Percentiles rank a stretch among this genome's conserved stretches.
phyloP scores from a whole-genome alignment of 1,140 invertebrate species.

The Drosophila obscura region DNA sequence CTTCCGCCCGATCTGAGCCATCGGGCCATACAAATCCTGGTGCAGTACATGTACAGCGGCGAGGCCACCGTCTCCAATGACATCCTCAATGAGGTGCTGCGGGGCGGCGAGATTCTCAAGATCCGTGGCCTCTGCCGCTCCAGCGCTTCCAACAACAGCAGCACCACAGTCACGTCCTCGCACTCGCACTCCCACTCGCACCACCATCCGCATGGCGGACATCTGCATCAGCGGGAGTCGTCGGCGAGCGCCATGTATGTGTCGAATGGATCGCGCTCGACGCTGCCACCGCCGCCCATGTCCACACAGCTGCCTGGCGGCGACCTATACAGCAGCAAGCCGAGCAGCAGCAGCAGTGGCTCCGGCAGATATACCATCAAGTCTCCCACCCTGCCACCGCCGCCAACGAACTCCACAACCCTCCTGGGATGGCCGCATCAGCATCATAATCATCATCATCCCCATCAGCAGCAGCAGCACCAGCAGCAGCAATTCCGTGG shows the following conservation, averaged over 20 bases:
- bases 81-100: slow-evolving; percentile 90
- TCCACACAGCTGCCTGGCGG: slow-evolving; percentile 53
- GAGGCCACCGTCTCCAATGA: slow-evolving; percentile 94
- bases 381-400: slow-evolving; percentile 24
- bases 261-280: slow-evolving; percentile 63
- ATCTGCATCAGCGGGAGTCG: slow-evolving; percentile 75
- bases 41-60: slow-evolving; percentile 94
- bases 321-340: slow-evolving; percentile 62
- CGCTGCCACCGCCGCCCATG: slow-evolving; percentile 48
- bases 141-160: slow-evolving; percentile 83
- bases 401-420: not conserved
- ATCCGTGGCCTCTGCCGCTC: slow-evolving; percentile 90
- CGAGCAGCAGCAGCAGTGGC: slow-evolving; percentile 31
- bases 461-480: slow-evolving; percentile 36
- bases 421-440: slow-evolving; percentile 7
- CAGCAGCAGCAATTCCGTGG: slow-evolving; percentile 74
- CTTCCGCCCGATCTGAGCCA: slow-evolving; percentile 92
- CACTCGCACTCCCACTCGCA: slow-evolving; percentile 9
- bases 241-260: slow-evolving; percentile 53
- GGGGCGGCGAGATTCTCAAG: slow-evolving; percentile 91
- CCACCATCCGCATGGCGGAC: slow-evolving; percentile 72
- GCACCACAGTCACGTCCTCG: slow-evolving; percentile 12
- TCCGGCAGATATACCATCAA: slow-evolving; percentile 60
- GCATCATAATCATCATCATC: slow-evolving; percentile 31
- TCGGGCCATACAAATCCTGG: slow-evolving; percentile 90